Evolutionary conservation across 2,888 invertebrate species (phyloP).

Genomic region (Drepana falcataria): DNA sequence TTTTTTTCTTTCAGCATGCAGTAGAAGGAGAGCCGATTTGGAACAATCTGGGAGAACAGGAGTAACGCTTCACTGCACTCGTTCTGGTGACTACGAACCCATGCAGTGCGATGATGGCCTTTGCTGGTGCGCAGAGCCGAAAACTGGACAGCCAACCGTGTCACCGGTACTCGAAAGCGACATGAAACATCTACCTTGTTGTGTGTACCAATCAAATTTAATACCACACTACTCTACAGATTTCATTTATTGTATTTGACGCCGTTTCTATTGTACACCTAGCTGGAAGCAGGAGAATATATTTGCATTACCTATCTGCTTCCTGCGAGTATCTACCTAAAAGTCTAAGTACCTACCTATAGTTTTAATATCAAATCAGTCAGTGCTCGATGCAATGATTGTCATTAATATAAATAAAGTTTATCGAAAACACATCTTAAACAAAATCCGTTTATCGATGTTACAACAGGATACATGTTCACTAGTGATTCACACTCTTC

Average conservation of each 20-base stretch:
- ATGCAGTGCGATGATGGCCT: conserved; percentile 83
- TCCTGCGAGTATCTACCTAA: no score
- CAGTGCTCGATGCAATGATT: no score
- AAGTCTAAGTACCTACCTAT: no score
- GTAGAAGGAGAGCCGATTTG: conserved; percentile 77
- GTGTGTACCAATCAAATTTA: conserved; percentile 53
- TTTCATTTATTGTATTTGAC: no score
- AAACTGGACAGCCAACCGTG: conserved; percentile 78
- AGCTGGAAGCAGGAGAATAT: no score
- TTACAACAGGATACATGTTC: conserved; percentile 17
- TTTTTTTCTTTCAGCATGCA: conserved; percentile 73
- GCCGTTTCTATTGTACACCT: no score
- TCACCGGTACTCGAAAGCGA: conserved; percentile 77
- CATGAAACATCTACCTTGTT: conserved; percentile 81
- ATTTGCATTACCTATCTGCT: no score
- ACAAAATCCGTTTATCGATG: conserved; percentile 9
- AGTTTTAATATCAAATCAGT: no score
- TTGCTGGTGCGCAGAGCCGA: conserved; percentile 83
- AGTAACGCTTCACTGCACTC: conserved; percentile 81
- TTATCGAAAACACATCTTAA: no score
- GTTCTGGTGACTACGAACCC: conserved; percentile 82
- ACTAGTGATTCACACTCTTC: conserved; percentile 27
- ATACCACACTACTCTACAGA: not conserved
- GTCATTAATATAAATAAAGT: no score
- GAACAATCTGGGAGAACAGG: conserved; percentile 58